Evolutionary conservation across 2,113 vertebrate genomes (phyloP), one percentile per base, ranked within the genome.

Genomic region (Geococcyx californianus): DNA sequence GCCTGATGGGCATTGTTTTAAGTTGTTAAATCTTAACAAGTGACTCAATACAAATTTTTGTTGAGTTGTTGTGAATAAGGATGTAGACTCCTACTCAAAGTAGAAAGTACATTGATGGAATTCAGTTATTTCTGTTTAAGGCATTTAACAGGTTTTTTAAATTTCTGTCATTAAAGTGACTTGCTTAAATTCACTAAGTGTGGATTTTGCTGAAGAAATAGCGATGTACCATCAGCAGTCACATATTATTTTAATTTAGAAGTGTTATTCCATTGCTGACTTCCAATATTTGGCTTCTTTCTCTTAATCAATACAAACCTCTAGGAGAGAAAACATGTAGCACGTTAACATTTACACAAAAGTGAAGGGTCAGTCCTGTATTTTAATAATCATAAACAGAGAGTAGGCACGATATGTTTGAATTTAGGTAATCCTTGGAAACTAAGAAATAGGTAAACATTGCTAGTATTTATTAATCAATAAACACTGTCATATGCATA

Each of bases 221-320:
- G 54, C 33, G 67, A n/a, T 63, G 9, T 74, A 36, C 25, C 31
- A 63, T 87, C 9, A 66, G 19, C 11, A 83, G 52, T 81, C 81
- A 33, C 26, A 23, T 63, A 24, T 42, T 85, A 85, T 91, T 93
- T 95, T 34, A 79, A 72, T 28, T 87, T 74, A 84, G 29, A 63
- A 84, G 8, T 51, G 11, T 13, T 87, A 15, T 89, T 95, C 10
- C 11, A 38, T 70, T 96, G 31, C 17, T 79, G 58, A 74, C 31
- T 91, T 96, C 9, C 13, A 80, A 44, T 20, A 78, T 72, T 40
- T 97, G 74, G 19, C 33, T 87, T 89, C 63, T 84, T 84, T 85
- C 44, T 25, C n/a, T 45, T 42, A 84, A 84, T 95, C 77, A 93
- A 69, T 87, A 82, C 6, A 36, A 38, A 80, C 34, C 16, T 19